Evolutionary conservation across 2,888 invertebrate genomes (phyloP), one percentile per base, ranked within the genome.

Genomic region (Dolomedes plantarius): DNA sequence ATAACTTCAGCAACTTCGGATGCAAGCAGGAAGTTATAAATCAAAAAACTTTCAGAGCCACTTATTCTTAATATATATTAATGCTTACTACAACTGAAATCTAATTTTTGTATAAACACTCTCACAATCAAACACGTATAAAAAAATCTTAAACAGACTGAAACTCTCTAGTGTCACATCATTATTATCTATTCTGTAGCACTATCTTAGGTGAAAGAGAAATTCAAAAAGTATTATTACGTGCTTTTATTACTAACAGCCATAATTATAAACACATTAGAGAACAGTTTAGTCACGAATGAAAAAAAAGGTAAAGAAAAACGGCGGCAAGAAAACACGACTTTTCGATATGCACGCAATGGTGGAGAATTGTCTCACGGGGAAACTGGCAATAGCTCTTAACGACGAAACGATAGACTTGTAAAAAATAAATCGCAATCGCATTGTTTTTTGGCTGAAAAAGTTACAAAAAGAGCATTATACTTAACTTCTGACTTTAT

Each of bases 211-310:
- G 16, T 16, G 23, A 19, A 67, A n/a, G 9, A 23, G 27, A 39
- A 65, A 41, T 27, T 36, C 31, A 72, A 73, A 69, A 79, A 64
- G 46, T 46, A 50, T 31, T 73, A 64, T 79, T 65, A 46, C 46
- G 46, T 73, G 67, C 46, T 50, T 80, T 65, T 71, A 64, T 73
- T 65, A 28, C 73, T 29, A 73, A 73, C 5, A 56, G 65, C n/a
- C 56, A 41, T 65, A 80, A 80, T 80, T 80, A 73, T 73, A 80
- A 80, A 80, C 73, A 65, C 80, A 80, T 80, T 80, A 80, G 67
- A 80, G 50, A 73, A 62, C 62, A 80, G 50, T 80, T 80, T 73
- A 73, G 67, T 31, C 39, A 19, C 31, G 56, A 73, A 73, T 23
- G 65, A 27, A 65, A 80, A 73, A 65, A 80, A 73, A 80, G 67